Evolutionary conservation across 2,113 vertebrate species (phyloP), one percentile per base, ranked within the genome.

Genomic region (Halichoeres trimaculatus): DNA sequence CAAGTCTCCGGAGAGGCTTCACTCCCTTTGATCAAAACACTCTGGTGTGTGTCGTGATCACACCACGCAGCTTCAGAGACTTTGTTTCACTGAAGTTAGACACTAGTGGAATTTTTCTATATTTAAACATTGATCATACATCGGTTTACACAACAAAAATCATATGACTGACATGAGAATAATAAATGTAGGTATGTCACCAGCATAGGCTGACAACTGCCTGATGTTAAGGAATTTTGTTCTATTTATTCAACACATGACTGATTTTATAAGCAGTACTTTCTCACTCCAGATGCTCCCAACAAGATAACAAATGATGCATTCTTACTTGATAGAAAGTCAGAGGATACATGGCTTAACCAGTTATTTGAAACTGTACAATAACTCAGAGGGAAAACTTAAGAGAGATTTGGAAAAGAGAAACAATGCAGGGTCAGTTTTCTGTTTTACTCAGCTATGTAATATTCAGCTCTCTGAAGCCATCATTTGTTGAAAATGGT

Each of bases 1-100:
- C 11, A 38, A n/a, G 23, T 68, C 62, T 62, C 48, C 10, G 12
- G 50, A 51, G 61, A 76, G 41, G 23, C 23, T 56, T 74, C 4
- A 3, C 11, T 14, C 20, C 17, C 26, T 74, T 59, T 70, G 17
- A 74, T 63, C 20, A 35, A 47, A 30, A 74, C 17, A 12, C n/a
- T 36, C 11, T 24, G 20, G 23, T 40, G 38, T 62, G 52, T 58
- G 40, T 45, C 1, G 0, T n/a, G 35, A 50, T 68, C 41, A 61
- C 23, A 10, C 17, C 17, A n/a, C 34, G 59, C 38, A 61, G 41
- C 12, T 62, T 40, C n/a, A 55, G 35, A 61, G 55, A 43, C 40
- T 64, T 51, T 36, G 22, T 26, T 55, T 74, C 17, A 17, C 17
- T 45, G 16, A 16, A 19, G 17, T 45, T 45, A 17, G 43, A 45